A percentile compares a stretch with the other conserved stretches of the same genome.
Evolutionary conservation across 2,113 vertebrate genomes (phyloP).

Genomic region (Porphyrio hochstetteri): DNA sequence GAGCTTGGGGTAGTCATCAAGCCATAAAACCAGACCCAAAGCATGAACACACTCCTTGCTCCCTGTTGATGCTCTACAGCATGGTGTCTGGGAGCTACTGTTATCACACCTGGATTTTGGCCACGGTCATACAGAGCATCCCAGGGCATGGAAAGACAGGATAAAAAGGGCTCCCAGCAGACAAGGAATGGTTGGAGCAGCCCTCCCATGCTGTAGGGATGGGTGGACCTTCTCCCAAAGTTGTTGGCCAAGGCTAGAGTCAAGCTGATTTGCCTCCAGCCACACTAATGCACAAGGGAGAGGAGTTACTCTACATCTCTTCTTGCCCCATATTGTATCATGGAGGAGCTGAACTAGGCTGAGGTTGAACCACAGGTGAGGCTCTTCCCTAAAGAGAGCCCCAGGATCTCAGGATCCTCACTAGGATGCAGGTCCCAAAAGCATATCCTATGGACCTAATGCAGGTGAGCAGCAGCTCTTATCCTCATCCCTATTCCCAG

Average conservation of each 20-base stretch:
- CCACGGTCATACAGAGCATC: neutral
- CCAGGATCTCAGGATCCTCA: neutral
- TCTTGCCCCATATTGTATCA: neutral
- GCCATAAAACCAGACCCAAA: neutral
- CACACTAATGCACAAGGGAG: fast-evolving
- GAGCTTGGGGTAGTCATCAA: neutral
- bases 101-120: neutral
- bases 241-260: neutral
- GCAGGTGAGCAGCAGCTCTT: neutral
- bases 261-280: neutral
- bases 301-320: neutral
- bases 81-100: neutral
- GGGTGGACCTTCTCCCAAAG: neutral
- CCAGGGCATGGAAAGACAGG: neutral
- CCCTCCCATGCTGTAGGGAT: neutral
- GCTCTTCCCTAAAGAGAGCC: neutral
- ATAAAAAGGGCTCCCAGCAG: neutral
- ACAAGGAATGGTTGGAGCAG: neutral
- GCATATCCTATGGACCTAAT: neutral
- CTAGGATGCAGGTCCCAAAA: neutral
- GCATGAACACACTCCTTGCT: neutral
- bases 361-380: neutral
- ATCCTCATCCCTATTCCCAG: neutral
- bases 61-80: neutral
- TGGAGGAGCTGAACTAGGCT: neutral